Evolutionary conservation across 2,888 invertebrate genomes (phyloP), one percentile per base, ranked within the genome.

Genomic region (Dione vanillae): DNA sequence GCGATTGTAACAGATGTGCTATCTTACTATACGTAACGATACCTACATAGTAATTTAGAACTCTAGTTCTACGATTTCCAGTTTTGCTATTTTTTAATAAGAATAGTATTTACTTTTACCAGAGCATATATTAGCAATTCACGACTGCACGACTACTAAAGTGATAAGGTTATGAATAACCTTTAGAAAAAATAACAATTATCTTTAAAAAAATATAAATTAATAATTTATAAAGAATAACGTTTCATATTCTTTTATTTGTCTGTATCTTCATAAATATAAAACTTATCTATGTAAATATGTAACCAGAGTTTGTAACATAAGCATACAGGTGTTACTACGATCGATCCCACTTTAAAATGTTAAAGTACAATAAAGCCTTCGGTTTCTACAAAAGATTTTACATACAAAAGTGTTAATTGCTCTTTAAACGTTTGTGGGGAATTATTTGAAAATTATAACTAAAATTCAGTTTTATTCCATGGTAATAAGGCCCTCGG

Each of bases 361-460:
- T 11, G 11, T 19, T 52, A 3, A 54, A 16, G 3, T 54, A 54
- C 37, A 6, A 56, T 59, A 76, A 76, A 83, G 82, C 79, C 78
- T 78, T 79, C 78, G 77, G 78, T 74, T 62, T 69, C 71, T 73
- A 76, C 79, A 83, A 82, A 82, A 75, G 79, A 79, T 74, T 75
- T 72, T 75, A 74, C 76, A 77, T 72, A 82, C 78, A 76, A 80
- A 81, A 80, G 83, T 83, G 85, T 77, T 86, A 87, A 87, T 79
- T 77, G 78, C 77, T 78, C 67, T 74, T 77, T 79, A 82, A 83
- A 84, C 75, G 69, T 71, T 70, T 72, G 72, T 78, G 74, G 74
- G 77, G 76, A 70, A 67, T 62, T 51, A 69, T 41, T 45, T 65
- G 62, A 41, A 45, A 67, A 54, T 9, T 41, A 27, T 59, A 43